These are phyloP conservation scores for Crematogaster levior DNA, from an alignment of 2,888 invertebrate genomes.

Conservation along the genomic window DNA sequence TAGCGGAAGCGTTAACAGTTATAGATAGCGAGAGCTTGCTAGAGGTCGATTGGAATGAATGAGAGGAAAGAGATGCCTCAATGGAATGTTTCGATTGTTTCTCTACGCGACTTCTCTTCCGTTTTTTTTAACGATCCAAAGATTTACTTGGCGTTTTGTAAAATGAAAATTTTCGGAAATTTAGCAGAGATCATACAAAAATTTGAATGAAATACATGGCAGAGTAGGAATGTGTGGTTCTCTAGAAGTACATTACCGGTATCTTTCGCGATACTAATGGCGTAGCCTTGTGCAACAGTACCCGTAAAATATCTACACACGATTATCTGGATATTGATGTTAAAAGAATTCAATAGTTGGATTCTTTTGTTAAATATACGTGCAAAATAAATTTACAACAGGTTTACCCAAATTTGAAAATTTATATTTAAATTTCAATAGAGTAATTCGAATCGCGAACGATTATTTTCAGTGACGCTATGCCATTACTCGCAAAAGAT, in stretches of 20 bases:
- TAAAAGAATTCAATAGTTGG: not conserved
- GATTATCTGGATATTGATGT: not conserved
- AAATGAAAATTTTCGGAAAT: not conserved
- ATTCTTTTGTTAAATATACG: not conserved
- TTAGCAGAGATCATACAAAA: constrained; percentile 3
- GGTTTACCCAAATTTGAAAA: not conserved
- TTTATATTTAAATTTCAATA: not conserved
- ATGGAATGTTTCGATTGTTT: not conserved
- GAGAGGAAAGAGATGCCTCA: constrained; percentile 1
- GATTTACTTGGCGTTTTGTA: constrained; percentile 25
- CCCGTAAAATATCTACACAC: not conserved
- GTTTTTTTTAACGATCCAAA: constrained; percentile 7
- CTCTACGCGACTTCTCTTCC: constrained; percentile 16
- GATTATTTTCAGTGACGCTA: constrained; percentile 18
- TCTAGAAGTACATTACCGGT: constrained; percentile 4
- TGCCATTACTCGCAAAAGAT: constrained; percentile 26
- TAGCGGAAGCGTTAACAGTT: constrained; percentile 13
- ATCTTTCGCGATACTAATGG: constrained; percentile 27
- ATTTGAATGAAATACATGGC: constrained; percentile 41
- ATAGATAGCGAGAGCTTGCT: not conserved
- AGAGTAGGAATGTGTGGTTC: constrained; percentile 23
- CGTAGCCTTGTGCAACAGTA: constrained; percentile 1
- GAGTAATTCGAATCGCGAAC: not conserved
- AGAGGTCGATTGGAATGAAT: constrained; percentile 3
- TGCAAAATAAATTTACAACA: not conserved